phyloP scores from a whole-genome alignment of 2,888 invertebrate species.

The Nasonia oneida region DNA sequence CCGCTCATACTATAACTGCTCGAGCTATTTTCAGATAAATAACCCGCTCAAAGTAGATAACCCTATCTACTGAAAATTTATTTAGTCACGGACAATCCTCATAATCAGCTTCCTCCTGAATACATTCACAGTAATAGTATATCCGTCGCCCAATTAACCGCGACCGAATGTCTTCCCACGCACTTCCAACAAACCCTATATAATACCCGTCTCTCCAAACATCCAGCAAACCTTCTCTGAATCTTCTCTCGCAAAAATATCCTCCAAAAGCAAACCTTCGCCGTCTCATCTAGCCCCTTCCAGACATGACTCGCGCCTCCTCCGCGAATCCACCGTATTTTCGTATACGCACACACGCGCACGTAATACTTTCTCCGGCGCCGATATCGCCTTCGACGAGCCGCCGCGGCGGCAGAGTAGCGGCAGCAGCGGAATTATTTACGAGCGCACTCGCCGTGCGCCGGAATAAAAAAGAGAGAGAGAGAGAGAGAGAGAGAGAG shows the following conservation, averaged over 20 bases:
- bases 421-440: constrained; percentile 56
- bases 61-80: too few relatives aligned
- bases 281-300: constrained; percentile 1
- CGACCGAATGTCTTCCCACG: not conserved
- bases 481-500: not conserved
- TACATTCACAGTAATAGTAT: not conserved
- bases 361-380: not conserved
- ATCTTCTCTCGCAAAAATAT: not conserved
- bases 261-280: not conserved
- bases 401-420: not conserved
- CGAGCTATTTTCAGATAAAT: too few relatives aligned
- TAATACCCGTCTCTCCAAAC: not conserved
- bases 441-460: constrained; percentile 42
- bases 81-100: too few relatives aligned
- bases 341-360: not conserved
- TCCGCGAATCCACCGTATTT: constrained; percentile 2
- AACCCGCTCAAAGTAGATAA: too few relatives aligned
- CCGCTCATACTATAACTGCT: too few relatives aligned
- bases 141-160: not conserved
- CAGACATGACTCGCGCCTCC: not conserved
- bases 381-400: constrained; percentile 24
- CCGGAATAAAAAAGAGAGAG: constrained; percentile 38
- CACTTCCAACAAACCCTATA: not conserved
- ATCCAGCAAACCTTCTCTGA: not conserved
- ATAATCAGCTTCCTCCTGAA: too few relatives aligned